Conservation (phyloP, 2,113 vertebrate genomes). For the Muntiacus reevesi region DNA sequence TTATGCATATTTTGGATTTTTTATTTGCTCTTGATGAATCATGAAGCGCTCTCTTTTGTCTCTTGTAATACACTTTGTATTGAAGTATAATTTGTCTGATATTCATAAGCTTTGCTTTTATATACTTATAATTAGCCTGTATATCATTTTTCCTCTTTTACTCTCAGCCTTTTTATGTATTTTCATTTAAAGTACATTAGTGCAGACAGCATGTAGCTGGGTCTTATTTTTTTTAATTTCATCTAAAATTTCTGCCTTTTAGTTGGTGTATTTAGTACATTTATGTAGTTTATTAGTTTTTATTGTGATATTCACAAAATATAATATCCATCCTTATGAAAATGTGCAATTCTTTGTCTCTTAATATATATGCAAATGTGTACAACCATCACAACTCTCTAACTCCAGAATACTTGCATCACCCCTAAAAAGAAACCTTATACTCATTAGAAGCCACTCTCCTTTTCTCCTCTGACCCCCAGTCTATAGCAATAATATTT, state of each 20-base stretch:
- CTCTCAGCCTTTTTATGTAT: background rate
- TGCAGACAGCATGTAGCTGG: background rate
- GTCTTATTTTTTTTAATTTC: background rate
- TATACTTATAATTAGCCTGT: background rate
- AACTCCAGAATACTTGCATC: background rate
- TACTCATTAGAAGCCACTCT: background rate
- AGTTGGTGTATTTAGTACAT: background rate
- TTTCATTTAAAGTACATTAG: background rate
- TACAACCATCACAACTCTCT: background rate
- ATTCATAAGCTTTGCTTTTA: background rate
- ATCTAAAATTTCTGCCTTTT: background rate
- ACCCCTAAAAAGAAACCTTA: accelerated
- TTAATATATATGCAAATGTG: background rate
- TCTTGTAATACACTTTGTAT: background rate
- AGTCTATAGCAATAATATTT: background rate
- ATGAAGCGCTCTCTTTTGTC: background rate
- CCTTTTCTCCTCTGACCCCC: accelerated
- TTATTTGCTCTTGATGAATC: background rate
- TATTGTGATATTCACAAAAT: background rate
- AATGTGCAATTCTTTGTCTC: background rate
- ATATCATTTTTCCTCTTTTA: background rate
- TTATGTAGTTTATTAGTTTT: background rate
- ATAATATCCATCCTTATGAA: background rate
- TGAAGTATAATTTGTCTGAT: background rate
- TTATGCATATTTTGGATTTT: background rate